Base-by-base conservation (phyloP, 2,797 vertebrate genomes). In the Anolis apletophallus region DNA sequence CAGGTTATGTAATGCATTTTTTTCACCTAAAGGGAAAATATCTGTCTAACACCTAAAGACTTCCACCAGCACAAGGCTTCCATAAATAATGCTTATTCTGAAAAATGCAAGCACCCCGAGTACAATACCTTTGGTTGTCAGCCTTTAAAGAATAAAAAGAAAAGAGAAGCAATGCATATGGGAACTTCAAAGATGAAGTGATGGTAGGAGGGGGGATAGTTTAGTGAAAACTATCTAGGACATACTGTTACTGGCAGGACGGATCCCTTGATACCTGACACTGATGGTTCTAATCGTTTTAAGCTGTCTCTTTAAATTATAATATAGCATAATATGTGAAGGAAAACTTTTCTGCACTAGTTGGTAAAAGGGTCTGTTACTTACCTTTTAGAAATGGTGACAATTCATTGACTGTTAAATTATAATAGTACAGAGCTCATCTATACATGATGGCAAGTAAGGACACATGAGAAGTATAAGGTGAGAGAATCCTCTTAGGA, bases 231-330 rank as follows among this genome's bases (percentile, higher is more conserved):
- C 1, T 87, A 86, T 80, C 19, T 46, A 85, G 85, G 80, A 14
- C 19, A 50, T 0, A 74, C 3, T 75, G 68, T 21, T 88, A 0
- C 59, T 40, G 77, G 5, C 1, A 88, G 10, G 3, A 1, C 81
- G 10, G 3, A 1, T 83, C 80, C 81, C 87, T 73, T 67, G 23
- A 12, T 90, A 4, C 5, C 54, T 87, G 26, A 40, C 40, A 87
- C 21, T 85, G 68, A 72, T 21, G 71, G 80, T 54, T 82, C 67
- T 82, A 82, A 84, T 0, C 77, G 16, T 14, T 85, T 80, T 84
- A 73, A 83, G 88, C 61, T 1, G 50, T 0, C 0, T 57, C 1
- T 2, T 83, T 23, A 40, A 46, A 3, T 40, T 74, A 87, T 64
- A 74, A 50, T 55, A 87, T 74, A 92, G 80, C 13, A 61, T 6